phyloP scores from a whole-genome alignment of 2,113 vertebrate species.

The Dasyornis broadbenti region DNA sequence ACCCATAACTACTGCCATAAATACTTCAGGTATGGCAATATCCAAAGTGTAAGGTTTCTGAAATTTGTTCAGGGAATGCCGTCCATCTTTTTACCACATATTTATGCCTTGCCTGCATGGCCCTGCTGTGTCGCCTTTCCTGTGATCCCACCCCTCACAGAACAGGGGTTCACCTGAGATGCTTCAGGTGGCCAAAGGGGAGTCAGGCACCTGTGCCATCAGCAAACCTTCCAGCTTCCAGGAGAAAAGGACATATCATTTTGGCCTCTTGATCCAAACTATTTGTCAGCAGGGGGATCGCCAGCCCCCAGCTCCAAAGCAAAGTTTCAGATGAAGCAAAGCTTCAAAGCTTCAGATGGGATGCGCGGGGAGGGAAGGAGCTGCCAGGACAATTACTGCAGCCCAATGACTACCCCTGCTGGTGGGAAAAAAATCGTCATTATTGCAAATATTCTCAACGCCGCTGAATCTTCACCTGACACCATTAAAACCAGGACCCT shows the following conservation, averaged over 20 bases:
- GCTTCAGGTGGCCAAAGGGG: neutral
- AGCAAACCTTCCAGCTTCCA: neutral
- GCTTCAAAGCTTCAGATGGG: neutral
- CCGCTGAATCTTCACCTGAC: neutral
- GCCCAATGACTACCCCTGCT: conserved; percentile 62
- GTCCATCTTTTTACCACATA: neutral
- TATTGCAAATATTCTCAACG: neutral
- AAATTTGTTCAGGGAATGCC: neutral
- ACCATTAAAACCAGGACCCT: neutral
- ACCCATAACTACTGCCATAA: neutral
- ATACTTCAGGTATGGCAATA: neutral
- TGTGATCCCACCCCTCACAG: neutral
- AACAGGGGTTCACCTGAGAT: neutral
- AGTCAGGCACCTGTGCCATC: rapidly evolving
- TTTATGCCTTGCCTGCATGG: neutral
- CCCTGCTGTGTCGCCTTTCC: neutral
- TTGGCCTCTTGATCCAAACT: neutral
- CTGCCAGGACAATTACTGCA: neutral
- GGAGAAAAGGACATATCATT: neutral
- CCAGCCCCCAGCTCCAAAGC: neutral
- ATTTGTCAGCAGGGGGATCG: neutral
- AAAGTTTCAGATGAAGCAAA: neutral
- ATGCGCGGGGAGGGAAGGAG: neutral
- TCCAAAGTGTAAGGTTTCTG: neutral
- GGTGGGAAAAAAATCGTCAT: neutral